A percentile compares a stretch with the other conserved stretches of the same genome.
Conservation (phyloP, 1,140 invertebrate genomes). For the Drosophila sp. region DNA sequence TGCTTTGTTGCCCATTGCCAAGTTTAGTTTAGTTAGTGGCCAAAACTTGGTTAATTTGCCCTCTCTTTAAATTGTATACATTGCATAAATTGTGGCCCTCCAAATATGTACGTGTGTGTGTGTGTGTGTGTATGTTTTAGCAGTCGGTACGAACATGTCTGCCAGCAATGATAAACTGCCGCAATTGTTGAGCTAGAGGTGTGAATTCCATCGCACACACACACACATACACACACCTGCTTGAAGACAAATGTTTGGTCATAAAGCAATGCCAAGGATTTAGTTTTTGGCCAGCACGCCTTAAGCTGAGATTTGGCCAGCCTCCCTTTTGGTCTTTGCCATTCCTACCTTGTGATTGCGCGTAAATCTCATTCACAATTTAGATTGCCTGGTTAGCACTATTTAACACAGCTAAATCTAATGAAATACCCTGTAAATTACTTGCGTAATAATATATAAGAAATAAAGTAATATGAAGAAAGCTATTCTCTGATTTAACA, state of each 20-base stretch:
- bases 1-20: constrained; percentile 33
- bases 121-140: not conserved
- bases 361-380: constrained; percentile 36
- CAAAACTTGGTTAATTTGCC: constrained; percentile 23
- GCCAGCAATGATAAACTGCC: constrained; percentile 61
- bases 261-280: constrained; percentile 70
- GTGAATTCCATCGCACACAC: constrained; percentile 36
- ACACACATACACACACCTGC: constrained; percentile 20
- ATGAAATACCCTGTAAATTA: too few species aligned
- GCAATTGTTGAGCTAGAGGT: constrained; percentile 51
- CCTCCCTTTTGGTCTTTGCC: constrained; percentile 8
- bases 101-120: constrained; percentile 9
- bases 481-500: too few species aligned
- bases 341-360: constrained; percentile 33
- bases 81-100: constrained; percentile 58
- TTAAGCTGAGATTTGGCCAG: constrained; percentile 35
- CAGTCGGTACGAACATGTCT: constrained; percentile 12
- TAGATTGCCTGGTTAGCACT: not conserved
- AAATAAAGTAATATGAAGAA: too few species aligned
- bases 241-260: constrained; percentile 33
- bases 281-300: constrained; percentile 24
- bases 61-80: constrained; percentile 33
- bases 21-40: constrained; percentile 17
- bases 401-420: not conserved
- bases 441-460: too few species aligned